Percentiles rank a stretch among this genome's conserved stretches.
Evolutionary conservation across 2,888 invertebrate genomes (phyloP).

Genomic region (Peribatodes rhomboidaria): DNA sequence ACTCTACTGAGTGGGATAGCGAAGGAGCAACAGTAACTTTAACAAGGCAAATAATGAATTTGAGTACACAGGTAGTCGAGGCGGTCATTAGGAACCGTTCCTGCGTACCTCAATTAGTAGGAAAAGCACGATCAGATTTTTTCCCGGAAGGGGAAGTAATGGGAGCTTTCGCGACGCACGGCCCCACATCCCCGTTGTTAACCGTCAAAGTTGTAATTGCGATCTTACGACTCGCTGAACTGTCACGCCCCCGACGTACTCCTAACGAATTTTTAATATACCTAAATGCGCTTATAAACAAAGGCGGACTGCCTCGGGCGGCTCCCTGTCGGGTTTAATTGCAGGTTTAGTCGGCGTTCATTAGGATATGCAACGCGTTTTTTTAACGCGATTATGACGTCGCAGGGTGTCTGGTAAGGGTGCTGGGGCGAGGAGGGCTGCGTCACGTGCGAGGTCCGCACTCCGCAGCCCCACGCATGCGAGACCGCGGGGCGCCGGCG

Average conservation of each 20-base stretch:
- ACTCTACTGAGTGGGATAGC: slow-evolving; percentile 34
- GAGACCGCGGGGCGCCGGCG: slow-evolving; percentile 83
- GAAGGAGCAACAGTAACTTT: slow-evolving; percentile 40
- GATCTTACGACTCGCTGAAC: slow-evolving; percentile 73
- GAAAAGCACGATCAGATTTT: slow-evolving; percentile 66
- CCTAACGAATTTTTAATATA: slow-evolving; percentile 77
- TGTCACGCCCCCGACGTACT: slow-evolving; percentile 71
- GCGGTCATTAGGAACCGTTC: slow-evolving; percentile 65
- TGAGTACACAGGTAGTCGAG: slow-evolving; percentile 60
- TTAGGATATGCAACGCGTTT: slow-evolving; percentile 83
- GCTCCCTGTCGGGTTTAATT: slow-evolving; percentile 74
- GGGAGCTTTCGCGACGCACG: slow-evolving; percentile 63
- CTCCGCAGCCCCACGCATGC: slow-evolving; percentile 86
- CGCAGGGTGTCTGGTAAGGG: slow-evolving; percentile 74
- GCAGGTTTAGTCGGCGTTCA: slow-evolving; percentile 81
- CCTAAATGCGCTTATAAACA: slow-evolving; percentile 75
- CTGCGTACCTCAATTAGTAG: slow-evolving; percentile 68
- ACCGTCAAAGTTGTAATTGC: slow-evolving; percentile 75
- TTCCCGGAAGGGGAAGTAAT: slow-evolving; percentile 67
- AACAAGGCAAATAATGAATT: slow-evolving; percentile 62
- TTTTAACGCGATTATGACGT: slow-evolving; percentile 85
- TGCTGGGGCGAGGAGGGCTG: slow-evolving; percentile 83
- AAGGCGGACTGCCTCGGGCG: slow-evolving; percentile 63
- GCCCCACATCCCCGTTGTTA: slow-evolving; percentile 61
- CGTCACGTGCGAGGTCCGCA: slow-evolving; percentile 86